These are phyloP conservation scores for Oxyura jamaicensis DNA, from an alignment of 2,113 vertebrate species.

Conservation along the genomic window DNA sequence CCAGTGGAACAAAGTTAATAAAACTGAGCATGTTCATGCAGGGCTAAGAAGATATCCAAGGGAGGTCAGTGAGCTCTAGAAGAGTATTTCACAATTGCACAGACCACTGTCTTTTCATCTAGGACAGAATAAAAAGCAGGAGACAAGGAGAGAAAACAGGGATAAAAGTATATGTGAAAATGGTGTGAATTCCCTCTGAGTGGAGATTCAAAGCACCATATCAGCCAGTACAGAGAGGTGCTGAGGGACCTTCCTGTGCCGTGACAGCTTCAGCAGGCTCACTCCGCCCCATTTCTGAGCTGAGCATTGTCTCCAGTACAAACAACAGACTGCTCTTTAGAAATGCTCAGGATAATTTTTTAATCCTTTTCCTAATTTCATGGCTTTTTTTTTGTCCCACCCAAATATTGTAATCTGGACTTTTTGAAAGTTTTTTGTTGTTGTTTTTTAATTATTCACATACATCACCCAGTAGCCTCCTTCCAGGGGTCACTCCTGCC, in stretches of 20 bases:
- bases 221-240: neutral
- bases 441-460: neutral
- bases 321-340: neutral
- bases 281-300: rapidly evolving
- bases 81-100: neutral
- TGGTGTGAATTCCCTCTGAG: neutral
- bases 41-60: neutral
- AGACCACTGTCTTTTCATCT: neutral
- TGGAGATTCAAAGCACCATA: neutral
- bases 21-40: neutral
- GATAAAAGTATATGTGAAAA: neutral
- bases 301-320: neutral
- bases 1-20: neutral
- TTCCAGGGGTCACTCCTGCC: neutral
- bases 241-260: neutral
- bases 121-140: neutral
- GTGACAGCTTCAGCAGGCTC: neutral
- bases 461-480: neutral
- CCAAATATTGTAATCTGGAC: neutral
- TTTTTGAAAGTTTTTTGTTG: neutral
- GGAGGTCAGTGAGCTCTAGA: neutral
- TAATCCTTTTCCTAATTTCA: neutral
- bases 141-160: neutral
- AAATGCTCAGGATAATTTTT: neutral
- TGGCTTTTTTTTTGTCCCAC: neutral